phyloP scores from a whole-genome alignment of 2,113 vertebrate species.

The Ardeotis arabs region DNA sequence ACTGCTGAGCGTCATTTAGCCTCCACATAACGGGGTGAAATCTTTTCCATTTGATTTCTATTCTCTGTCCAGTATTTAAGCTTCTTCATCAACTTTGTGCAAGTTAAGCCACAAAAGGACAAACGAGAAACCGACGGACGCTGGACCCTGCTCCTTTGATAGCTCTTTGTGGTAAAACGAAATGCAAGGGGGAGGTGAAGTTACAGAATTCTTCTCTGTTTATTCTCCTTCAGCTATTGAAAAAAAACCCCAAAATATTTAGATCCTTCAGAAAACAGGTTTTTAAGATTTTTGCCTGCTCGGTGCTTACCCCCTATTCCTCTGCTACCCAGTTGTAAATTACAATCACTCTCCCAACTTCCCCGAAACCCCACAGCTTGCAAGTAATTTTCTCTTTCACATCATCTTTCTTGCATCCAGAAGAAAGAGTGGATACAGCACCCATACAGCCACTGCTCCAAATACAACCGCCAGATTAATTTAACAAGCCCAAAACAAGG shows the following conservation, averaged over 20 bases:
- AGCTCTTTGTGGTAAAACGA: not conserved
- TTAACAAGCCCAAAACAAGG: not conserved
- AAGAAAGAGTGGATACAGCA: not conserved
- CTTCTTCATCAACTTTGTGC: not conserved
- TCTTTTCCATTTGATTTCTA: not conserved
- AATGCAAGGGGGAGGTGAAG: not conserved
- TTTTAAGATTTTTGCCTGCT: not conserved
- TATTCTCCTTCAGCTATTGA: not conserved
- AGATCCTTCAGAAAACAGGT: not conserved
- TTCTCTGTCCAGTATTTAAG: not conserved
- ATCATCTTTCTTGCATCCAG: not conserved
- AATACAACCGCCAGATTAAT: not conserved
- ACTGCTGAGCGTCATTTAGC: fast-evolving
- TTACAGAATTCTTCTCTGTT: not conserved
- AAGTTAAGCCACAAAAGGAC: not conserved
- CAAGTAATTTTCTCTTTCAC: not conserved
- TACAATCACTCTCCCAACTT: not conserved
- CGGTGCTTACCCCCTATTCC: not conserved
- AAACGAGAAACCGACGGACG: not conserved
- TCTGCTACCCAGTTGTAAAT: not conserved
- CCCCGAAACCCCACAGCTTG: not conserved
- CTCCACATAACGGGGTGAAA: not conserved
- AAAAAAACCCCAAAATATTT: fast-evolving
- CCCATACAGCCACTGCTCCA: not conserved
- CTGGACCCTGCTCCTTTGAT: not conserved